A percentile compares a stretch with the other conserved stretches of the same genome.
Evolutionary conservation across 2,888 invertebrate species (phyloP).

Genomic region (Eristalis pertinax): DNA sequence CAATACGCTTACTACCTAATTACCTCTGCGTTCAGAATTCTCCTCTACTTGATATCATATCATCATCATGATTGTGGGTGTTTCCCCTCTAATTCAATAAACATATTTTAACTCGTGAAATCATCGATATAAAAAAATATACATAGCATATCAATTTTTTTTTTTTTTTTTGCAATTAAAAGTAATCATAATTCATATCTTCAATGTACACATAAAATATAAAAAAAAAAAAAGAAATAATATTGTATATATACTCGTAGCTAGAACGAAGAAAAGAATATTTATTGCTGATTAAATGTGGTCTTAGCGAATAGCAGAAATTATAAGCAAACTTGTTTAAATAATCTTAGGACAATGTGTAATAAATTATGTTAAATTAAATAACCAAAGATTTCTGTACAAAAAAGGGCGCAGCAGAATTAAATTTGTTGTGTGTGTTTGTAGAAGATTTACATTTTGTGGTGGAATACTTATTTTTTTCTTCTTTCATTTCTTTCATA

Average conservation of each 20-base stretch:
- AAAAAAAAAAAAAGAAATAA: background rate
- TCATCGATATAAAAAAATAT: constrained; percentile 31
- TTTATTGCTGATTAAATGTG: constrained; percentile 16
- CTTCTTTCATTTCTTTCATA: constrained; percentile 24
- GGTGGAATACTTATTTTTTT: constrained; percentile 3
- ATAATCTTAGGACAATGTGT: constrained; percentile 22
- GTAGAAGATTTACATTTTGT: background rate
- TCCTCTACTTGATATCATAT: background rate
- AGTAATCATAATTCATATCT: constrained; percentile 9
- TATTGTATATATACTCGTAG: too few relatives aligned
- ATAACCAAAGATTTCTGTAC: constrained; percentile 32
- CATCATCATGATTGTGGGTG: background rate
- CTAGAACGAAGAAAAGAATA: background rate
- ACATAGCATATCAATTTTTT: constrained; percentile 23
- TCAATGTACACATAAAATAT: constrained; percentile 33
- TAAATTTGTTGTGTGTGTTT: background rate
- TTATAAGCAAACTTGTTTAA: constrained; percentile 13
- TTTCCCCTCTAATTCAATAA: background rate
- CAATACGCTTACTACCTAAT: background rate
- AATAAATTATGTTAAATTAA: constrained; percentile 50
- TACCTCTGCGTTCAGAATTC: background rate
- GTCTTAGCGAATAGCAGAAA: background rate
- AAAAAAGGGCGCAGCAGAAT: background rate
- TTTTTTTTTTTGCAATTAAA: constrained; percentile 21
- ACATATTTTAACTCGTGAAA: background rate